Base-by-base conservation (phyloP, 2,888 invertebrate species). In the Drosophila conformis region DNA sequence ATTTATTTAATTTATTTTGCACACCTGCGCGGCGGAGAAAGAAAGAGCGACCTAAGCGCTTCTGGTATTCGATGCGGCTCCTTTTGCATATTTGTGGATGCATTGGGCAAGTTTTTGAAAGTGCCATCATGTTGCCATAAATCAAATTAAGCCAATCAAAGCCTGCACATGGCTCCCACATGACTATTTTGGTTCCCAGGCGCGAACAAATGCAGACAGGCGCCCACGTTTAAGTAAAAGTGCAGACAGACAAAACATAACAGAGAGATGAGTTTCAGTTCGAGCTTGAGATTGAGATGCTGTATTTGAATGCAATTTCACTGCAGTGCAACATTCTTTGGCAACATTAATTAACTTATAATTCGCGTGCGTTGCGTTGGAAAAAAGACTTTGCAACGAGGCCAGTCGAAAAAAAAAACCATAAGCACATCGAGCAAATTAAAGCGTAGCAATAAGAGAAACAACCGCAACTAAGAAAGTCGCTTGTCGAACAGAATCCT, bases 1-100 rank as follows among this genome's bases (percentile, higher is more conserved):
- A 38, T 74, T 59, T 42, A 62, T 87, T 86, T 83, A 89, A 90
- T 91, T 90, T 91, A 91, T 90, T 80, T 80, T 81, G 91, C 86
- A 90, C 90, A 90, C 90, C 90, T 90, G 91, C 82, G 68, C 66
- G 66, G 79, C 52, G 21, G 53, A 53, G 54, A 67, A 62, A 42
- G 58, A 68, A 69, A 58, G 77, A 46, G 65, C 69, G 60, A 75
- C 61, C 69, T 54, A 25, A 51, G 60, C 35, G 88, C 88, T 85
- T 82, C 87, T 88, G 74, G 82, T 90, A 89, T 79, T 35, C 63
- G 61, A 46, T 40, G 66, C 58, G 59, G 46, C 27, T 60, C 67
- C 51, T 70, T 81, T 80, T 89, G 85, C 89, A 85, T 87, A 80
- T 33, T 33, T 75, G 38, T 15, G 57, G 5, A 38, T 18, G 29